phyloP scores from a whole-genome alignment of 1,140 invertebrate species.

The Philotrypesis tridentata region DNA sequence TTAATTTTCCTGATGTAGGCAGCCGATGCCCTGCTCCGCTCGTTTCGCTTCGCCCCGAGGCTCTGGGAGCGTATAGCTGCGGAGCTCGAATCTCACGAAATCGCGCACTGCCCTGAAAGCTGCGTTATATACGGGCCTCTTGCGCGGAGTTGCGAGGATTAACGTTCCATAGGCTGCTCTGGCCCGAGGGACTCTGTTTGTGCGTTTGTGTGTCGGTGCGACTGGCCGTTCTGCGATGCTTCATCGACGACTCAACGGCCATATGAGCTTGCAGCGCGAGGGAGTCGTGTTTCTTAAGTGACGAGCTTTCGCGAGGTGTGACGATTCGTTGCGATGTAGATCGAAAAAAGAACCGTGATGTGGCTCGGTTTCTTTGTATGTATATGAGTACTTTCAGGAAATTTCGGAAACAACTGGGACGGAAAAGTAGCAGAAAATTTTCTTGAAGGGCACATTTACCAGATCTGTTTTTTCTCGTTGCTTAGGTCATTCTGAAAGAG shows the following conservation, averaged over 20 bases:
- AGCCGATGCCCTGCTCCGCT: conserved; percentile 65
- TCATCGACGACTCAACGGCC: too few species aligned
- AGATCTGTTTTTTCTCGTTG: too few species aligned
- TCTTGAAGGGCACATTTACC: too few species aligned
- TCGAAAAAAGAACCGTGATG: too few species aligned
- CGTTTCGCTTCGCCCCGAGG: conserved; percentile 52
- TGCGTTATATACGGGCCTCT: neutral
- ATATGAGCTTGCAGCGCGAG: conserved; percentile 37
- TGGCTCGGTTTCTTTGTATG: too few species aligned
- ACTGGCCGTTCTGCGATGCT: conserved; percentile 37
- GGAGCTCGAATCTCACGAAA: neutral
- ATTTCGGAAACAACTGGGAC: too few species aligned
- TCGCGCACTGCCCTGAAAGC: neutral
- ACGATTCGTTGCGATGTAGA: neutral
- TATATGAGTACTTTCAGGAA: too few species aligned
- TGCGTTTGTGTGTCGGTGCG: too few species aligned
- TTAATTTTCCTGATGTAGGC: conserved; percentile 75
- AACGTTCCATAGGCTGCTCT: neutral
- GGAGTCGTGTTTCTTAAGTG: conserved; percentile 11
- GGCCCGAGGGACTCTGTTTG: neutral
- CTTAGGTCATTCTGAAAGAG: too few species aligned
- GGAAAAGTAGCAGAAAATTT: too few species aligned
- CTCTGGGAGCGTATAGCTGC: neutral
- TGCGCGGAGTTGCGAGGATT: neutral
- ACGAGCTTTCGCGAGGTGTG: neutral